phyloP scores from a whole-genome alignment of 2,888 invertebrate genomes.

The Crocallis elinguaria region DNA sequence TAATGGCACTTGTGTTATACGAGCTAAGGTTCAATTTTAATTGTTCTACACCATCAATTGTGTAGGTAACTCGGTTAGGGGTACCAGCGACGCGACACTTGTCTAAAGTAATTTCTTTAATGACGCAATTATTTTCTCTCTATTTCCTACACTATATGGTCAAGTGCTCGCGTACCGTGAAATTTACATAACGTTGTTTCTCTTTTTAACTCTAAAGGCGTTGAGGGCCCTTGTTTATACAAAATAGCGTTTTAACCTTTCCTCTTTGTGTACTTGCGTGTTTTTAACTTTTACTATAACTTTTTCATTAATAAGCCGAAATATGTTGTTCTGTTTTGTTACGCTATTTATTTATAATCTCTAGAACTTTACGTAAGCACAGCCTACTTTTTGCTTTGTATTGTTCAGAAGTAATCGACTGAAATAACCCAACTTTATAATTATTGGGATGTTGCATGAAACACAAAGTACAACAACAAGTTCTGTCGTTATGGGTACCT shows the following conservation, averaged over 20 bases:
- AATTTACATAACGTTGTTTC: constrained; percentile 59
- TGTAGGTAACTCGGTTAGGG: constrained; percentile 60
- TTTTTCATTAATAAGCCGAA: constrained; percentile 20
- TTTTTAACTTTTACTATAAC: constrained; percentile 42
- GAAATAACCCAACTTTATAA: too few species aligned
- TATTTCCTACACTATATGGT: constrained; percentile 60
- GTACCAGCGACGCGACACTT: constrained; percentile 48
- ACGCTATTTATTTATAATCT: not conserved
- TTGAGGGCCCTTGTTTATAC: constrained; percentile 46
- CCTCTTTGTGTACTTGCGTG: constrained; percentile 35
- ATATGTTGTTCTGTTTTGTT: constrained; percentile 24
- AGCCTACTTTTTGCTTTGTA: not conserved
- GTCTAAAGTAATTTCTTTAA: constrained; percentile 64
- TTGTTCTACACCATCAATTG: constrained; percentile 36
- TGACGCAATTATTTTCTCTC: constrained; percentile 68
- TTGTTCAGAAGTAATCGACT: too few species aligned
- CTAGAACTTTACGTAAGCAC: not conserved
- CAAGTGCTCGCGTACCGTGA: constrained; percentile 53
- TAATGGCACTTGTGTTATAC: constrained; percentile 40
- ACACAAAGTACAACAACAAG: too few species aligned
- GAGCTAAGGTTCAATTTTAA: constrained; percentile 42
- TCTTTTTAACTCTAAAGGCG: constrained; percentile 42
- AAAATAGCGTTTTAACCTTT: constrained; percentile 37
- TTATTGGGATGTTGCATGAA: too few species aligned
- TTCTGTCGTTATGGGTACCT: too few species aligned